These are phyloP conservation scores for Tuta absoluta DNA, from an alignment of 2,888 invertebrate species.

Conservation along the genomic window DNA sequence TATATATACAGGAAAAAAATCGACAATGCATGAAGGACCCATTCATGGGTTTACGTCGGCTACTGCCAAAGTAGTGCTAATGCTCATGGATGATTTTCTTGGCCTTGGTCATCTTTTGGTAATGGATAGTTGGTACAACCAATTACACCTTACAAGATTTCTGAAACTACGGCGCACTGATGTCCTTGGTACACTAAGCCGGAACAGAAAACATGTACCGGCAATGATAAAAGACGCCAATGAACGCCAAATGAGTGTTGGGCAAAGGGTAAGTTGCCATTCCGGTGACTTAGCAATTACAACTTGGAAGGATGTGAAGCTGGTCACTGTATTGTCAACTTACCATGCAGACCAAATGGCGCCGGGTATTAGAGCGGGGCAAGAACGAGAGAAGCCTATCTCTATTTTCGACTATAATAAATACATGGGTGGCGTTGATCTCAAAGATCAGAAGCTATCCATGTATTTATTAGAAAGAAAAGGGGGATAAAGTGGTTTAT, in stretches of 20 bases:
- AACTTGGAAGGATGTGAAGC: no score
- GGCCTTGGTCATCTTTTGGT: slow-evolving; percentile 33
- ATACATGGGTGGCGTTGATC: neutral
- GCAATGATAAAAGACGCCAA: no score
- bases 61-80: slow-evolving; percentile 36
- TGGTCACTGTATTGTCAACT: no score
- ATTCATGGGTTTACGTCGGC: slow-evolving; percentile 32
- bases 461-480: slow-evolving; percentile 8
- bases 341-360: neutral
- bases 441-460: slow-evolving; percentile 2
- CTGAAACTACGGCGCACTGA: slow-evolving; percentile 28
- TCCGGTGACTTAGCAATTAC: no score
- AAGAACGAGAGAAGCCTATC: neutral
- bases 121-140: slow-evolving; percentile 35
- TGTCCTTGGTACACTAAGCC: slow-evolving; percentile 26
- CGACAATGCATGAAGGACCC: neutral
- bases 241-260: no score
- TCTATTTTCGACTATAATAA: neutral
- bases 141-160: slow-evolving; percentile 30
- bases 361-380: neutral
- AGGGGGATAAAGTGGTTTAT: slow-evolving; percentile 13
- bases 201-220: no score
- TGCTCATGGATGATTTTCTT: slow-evolving; percentile 33
- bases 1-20: neutral
- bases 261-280: no score